Percentiles rank a stretch among this genome's conserved stretches.
Evolutionary conservation across 2,797 vertebrate genomes (phyloP).

Genomic region (Cuculus canorus): DNA sequence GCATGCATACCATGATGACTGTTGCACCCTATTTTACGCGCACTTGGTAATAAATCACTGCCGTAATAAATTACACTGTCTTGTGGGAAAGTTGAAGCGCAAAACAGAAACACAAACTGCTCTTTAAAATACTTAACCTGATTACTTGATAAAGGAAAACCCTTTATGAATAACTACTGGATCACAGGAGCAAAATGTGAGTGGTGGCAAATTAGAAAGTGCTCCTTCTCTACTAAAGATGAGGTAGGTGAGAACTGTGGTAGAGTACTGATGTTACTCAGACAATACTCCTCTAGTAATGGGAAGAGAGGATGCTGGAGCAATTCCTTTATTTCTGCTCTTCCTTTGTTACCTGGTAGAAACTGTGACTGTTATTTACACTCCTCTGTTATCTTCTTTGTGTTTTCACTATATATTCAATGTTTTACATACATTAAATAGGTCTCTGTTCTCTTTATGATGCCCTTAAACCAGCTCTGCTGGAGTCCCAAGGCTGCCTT

Average conservation of each 20-base stretch:
- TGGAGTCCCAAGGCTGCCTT: neutral
- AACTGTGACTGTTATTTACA: neutral
- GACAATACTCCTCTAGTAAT: neutral
- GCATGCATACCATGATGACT: neutral
- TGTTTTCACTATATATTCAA: neutral
- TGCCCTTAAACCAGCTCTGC: neutral
- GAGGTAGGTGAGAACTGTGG: neutral
- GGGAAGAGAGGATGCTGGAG: neutral
- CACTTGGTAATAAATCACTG: neutral
- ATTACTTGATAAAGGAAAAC: neutral
- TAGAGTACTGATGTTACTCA: neutral
- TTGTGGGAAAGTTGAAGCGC: neutral
- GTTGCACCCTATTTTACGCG: neutral
- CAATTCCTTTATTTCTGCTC: neutral
- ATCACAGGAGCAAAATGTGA: neutral
- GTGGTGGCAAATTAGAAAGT: neutral
- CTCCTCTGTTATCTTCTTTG: neutral
- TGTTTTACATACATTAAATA: neutral
- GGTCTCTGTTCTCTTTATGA: neutral
- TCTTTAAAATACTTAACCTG: neutral
- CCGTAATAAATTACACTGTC: neutral
- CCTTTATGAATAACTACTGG: neutral
- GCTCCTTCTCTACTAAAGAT: neutral
- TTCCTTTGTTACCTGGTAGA: neutral
- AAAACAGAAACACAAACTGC: neutral